Percentiles rank a stretch among this genome's conserved stretches.
Conservation (phyloP, 2,797 vertebrate genomes). For the Morus bassanus region DNA sequence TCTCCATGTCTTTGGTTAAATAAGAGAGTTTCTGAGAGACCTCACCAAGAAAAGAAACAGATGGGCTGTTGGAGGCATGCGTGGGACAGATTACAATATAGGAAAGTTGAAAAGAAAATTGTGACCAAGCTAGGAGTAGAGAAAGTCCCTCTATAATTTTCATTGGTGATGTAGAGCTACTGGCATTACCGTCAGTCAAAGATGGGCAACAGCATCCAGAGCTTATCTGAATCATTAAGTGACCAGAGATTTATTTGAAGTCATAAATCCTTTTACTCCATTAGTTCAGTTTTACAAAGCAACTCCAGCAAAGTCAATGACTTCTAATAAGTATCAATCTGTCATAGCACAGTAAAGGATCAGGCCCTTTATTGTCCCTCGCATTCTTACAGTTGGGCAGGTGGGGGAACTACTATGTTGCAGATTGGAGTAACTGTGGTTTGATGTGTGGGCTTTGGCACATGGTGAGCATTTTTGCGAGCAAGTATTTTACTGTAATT, state of each 20-base stretch:
- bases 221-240: not conserved
- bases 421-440: not conserved
- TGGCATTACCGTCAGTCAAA: not conserved
- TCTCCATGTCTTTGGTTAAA: not conserved
- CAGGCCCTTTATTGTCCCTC: not conserved
- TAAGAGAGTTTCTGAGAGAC: not conserved
- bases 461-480: not conserved
- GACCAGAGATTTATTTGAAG: not conserved
- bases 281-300: not conserved
- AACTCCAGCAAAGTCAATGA: not conserved
- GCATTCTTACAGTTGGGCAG: not conserved
- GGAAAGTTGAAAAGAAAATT: not conserved
- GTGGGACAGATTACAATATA: not conserved
- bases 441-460: constrained; percentile 14
- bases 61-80: not conserved
- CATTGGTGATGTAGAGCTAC: not conserved
- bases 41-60: not conserved
- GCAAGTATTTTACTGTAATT: constrained; percentile 35
- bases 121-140: not conserved
- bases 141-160: not conserved
- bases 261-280: not conserved
- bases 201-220: not conserved
- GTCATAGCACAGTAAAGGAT: not conserved
- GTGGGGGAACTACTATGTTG: not conserved
- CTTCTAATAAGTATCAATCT: not conserved